A percentile compares a stretch with the other conserved stretches of the same genome.
These are phyloP conservation scores for Tringa solitaria DNA, from an alignment of 2,113 vertebrate genomes.

Conservation along the genomic window DNA sequence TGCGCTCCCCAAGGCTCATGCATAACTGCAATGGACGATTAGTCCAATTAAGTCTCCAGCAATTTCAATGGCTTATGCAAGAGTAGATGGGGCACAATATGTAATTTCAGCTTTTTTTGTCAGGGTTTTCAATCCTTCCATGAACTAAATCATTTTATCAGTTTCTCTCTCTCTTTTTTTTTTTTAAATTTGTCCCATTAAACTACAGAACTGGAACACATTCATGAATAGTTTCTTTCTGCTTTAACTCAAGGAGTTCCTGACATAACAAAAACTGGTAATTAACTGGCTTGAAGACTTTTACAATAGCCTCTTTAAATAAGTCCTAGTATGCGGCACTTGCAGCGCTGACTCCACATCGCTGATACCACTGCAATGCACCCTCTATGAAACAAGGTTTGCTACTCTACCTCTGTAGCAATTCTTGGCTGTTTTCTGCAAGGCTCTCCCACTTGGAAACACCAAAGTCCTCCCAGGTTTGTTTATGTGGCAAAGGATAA, in stretches of 20 bases:
- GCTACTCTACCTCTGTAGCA: not conserved
- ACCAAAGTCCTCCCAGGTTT: not conserved
- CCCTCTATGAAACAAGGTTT: slow-evolving; percentile 55
- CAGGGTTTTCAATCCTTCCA: slow-evolving; percentile 64
- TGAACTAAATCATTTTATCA: slow-evolving; percentile 77
- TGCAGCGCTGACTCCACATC: slow-evolving; percentile 23
- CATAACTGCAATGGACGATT: slow-evolving; percentile 64
- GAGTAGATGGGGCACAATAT: slow-evolving; percentile 65
- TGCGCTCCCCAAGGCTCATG: slow-evolving; percentile 26
- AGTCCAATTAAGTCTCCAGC: slow-evolving; percentile 62
- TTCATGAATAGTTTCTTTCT: slow-evolving; percentile 80
- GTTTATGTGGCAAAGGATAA: not conserved
- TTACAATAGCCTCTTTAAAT: slow-evolving; percentile 79
- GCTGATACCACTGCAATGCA: slow-evolving; percentile 59
- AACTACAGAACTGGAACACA: slow-evolving; percentile 81
- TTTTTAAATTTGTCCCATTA: slow-evolving; percentile 74
- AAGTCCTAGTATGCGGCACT: slow-evolving; percentile 51
- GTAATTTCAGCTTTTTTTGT: slow-evolving; percentile 74
- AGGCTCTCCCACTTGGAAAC: not conserved
- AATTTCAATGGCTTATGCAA: slow-evolving; percentile 59
- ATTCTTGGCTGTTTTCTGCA: not conserved
- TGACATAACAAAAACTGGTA: slow-evolving; percentile 82
- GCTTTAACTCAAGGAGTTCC: slow-evolving; percentile 78
- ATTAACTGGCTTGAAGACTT: slow-evolving; percentile 77
- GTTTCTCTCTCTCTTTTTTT: slow-evolving; percentile 51